Base-by-base conservation (phyloP, 1,140 invertebrate genomes). In the Aethina tumida region DNA sequence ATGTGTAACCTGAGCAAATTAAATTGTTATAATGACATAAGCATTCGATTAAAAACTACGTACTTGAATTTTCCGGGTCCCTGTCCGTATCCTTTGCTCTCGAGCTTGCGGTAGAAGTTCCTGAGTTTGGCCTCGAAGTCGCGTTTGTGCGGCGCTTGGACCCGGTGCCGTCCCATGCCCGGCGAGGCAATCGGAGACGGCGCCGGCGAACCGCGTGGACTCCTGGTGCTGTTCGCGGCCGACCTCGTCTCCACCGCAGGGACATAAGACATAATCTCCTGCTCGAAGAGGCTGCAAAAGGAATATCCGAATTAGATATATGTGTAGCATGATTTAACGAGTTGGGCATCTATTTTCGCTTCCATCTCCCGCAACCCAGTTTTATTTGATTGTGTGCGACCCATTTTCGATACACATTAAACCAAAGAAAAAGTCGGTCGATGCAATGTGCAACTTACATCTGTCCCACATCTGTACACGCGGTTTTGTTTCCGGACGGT, bases 191-290 rank as follows among this genome's bases (percentile, higher is more conserved):
- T 80, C 0, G 86, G 85, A 37, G 87, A 89, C 30, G 73, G 73
- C 41, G 79, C 71, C 1, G 81, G 77, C 10, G 79, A 79, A n/a
- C 64, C 67, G 24, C 64, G 53, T 2, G 71, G 68, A 42, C 71
- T 72, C 30, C 65, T 45, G 9, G 30, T 33, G 10, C 43, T 39
- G 1, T 56, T 51, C 14, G 55, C 44, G 1, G 61, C 55, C 10
- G 63, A 54, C 28, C 52, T 58, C 53, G 56, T 41, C 58, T 52
- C 55, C 61, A 54, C 53, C 57, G 26, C 56, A 43, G 91, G 91
- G 55, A 95, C 85, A 67, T 94, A 95, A 36, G 88, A 92, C 90
- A 95, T 95, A 55, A 97, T 95, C 72, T 97, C 92, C 74, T 95
- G 87, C 63, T 97, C 91, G 71, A 95, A 96, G 50, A 95, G 75